Percentiles rank a stretch among this genome's conserved stretches.
Conservation (phyloP, 2,797 vertebrate genomes). For the Pachyuromys duprasi region DNA sequence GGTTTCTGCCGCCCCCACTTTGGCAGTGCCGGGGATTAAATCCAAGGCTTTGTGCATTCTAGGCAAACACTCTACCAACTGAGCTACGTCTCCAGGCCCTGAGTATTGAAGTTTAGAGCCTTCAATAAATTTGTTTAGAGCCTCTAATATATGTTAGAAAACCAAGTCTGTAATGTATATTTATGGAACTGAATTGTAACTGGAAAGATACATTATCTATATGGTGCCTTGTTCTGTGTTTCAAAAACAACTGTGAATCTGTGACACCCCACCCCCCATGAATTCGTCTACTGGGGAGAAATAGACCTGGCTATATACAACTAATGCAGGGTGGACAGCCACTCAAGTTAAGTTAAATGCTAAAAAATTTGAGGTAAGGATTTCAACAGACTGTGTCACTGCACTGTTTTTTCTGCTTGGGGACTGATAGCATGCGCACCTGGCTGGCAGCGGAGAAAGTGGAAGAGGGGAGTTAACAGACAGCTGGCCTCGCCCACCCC, state of each 20-base stretch:
- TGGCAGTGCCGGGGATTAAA: neutral
- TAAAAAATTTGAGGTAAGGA: conserved; percentile 26
- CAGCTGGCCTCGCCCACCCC: neutral
- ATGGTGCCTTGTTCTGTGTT: conserved; percentile 4
- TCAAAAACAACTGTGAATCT: conserved; percentile 28
- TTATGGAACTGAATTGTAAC: conserved; percentile 28
- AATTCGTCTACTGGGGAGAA: neutral
- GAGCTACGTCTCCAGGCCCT: neutral
- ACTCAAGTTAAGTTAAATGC: neutral
- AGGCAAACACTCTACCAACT: neutral
- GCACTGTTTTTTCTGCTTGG: neutral
- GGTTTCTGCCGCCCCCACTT: too few species aligned
- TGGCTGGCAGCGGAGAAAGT: neutral
- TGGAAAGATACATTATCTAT: conserved; percentile 13
- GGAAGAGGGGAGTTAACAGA: neutral
- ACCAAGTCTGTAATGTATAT: neutral
- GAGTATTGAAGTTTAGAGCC: conserved; percentile 29
- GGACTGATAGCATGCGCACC: neutral
- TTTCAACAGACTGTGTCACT: neutral
- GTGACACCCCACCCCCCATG: neutral
- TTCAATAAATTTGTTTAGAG: neutral
- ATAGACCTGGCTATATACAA: neutral
- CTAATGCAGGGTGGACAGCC: neutral
- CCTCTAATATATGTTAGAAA: neutral
- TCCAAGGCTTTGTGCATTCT: neutral